Conservation (phyloP, 2,888 invertebrate genomes). For the Machimus atricapillus region DNA sequence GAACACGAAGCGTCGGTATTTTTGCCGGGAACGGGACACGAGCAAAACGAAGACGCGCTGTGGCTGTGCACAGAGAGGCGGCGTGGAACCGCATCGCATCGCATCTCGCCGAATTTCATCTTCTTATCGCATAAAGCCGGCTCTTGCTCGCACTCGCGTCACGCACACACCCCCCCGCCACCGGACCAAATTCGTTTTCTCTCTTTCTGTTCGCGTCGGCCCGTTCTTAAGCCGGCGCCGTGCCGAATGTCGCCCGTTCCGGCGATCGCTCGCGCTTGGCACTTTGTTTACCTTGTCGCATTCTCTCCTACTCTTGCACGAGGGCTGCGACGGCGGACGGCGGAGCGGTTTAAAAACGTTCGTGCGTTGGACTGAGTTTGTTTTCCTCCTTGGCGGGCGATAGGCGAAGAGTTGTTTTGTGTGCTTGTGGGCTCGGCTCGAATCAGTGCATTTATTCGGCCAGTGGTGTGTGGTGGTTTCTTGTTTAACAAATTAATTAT, state of each 20-base stretch:
- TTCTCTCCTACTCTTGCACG: neutral
- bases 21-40: neutral
- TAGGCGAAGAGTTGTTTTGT: neutral
- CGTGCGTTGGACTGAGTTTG: conserved; percentile 15
- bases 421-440: neutral
- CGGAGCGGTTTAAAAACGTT: neutral
- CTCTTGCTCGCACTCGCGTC: neutral
- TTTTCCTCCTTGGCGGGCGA: neutral
- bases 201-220: neutral
- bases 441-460: neutral
- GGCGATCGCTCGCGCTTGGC: conserved; percentile 1
- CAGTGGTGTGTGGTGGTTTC: neutral
- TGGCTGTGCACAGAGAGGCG: neutral
- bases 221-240: neutral
- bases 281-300: conserved; percentile 20
- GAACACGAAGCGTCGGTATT: neutral
- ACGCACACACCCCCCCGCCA: neutral
- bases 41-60: neutral
- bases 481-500: neutral
- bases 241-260: neutral
- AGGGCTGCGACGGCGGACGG: neutral
- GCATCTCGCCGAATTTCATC: neutral
- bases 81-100: neutral
- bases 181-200: neutral
- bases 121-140: neutral